phyloP scores from a whole-genome alignment of 1,140 invertebrate species.

The Adelges cooleyi region DNA sequence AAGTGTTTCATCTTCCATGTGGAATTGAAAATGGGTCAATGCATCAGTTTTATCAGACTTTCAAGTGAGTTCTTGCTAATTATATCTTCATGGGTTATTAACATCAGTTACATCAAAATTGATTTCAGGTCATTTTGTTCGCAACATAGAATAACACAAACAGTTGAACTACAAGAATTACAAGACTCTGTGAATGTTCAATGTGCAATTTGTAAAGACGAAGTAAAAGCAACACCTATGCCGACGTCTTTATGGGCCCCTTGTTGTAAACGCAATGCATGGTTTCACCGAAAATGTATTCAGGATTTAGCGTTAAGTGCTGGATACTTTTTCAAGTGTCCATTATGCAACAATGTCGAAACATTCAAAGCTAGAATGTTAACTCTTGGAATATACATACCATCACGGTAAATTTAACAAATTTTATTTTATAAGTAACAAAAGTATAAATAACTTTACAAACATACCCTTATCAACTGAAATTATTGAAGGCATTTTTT shows the following conservation, averaged over 20 bases:
- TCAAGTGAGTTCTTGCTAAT: too few relatives aligned
- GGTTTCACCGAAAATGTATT: conserved; percentile 50
- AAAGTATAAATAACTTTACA: too few relatives aligned
- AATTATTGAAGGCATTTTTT: too few relatives aligned
- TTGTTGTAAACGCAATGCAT: conserved; percentile 49
- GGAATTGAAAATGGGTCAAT: conserved; percentile 45
- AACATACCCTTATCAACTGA: too few relatives aligned
- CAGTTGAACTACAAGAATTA: background rate
- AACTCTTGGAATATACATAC: conserved; percentile 51
- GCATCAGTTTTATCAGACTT: conserved; percentile 50
- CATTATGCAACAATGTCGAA: conserved; percentile 52
- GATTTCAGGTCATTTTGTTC: conserved; percentile 47
- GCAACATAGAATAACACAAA: conserved; percentile 46
- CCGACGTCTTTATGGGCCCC: conserved; percentile 45
- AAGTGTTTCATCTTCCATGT: conserved; percentile 52
- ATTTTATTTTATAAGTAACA: too few relatives aligned
- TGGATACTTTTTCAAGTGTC: conserved; percentile 58
- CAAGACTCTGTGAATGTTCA: conserved; percentile 16
- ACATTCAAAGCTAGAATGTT: conserved; percentile 49
- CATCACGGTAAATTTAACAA: conserved; percentile 47
- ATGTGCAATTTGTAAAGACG: conserved; percentile 48
- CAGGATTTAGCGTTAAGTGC: conserved; percentile 50
- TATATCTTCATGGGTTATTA: too few relatives aligned
- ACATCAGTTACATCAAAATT: conserved; percentile 5
- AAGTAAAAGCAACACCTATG: conserved; percentile 38